Percentiles rank a stretch among this genome's conserved stretches.
These are phyloP conservation scores for Octomys mimax DNA, from an alignment of 2,797 vertebrate genomes.

Conservation along the genomic window DNA sequence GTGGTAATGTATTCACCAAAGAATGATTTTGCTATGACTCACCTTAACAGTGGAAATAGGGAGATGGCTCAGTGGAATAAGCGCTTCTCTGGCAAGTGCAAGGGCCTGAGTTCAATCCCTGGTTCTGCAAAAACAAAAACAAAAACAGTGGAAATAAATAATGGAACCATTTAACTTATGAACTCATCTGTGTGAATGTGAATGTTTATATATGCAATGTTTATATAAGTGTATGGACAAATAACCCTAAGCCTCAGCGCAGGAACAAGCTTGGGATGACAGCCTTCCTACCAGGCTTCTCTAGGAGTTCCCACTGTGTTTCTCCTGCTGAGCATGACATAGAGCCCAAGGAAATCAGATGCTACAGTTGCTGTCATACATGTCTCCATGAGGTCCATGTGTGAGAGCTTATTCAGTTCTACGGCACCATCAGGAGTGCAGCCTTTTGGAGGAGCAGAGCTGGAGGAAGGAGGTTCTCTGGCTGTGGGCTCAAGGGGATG, in stretches of 20 bases:
- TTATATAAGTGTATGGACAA: not conserved
- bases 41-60: not conserved
- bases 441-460: not conserved
- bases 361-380: too few relatives aligned
- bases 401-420: not conserved
- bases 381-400: not conserved
- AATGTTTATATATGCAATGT: not conserved
- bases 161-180: not conserved
- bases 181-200: not conserved
- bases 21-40: not conserved
- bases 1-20: not conserved
- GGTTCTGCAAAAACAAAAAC: too few relatives aligned
- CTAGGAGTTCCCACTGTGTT: not conserved
- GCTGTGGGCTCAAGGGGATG: not conserved
- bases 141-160: not conserved
- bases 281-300: not conserved
- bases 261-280: not conserved
- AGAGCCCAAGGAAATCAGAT: not conserved
- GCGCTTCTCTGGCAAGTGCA: too few relatives aligned
- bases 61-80: too few relatives aligned
- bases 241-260: not conserved
- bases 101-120: too few relatives aligned
- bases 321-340: not conserved
- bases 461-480: not conserved
- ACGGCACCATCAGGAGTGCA: not conserved